A percentile compares a stretch with the other conserved stretches of the same genome.
These are phyloP conservation scores for Megathymus violae DNA, from an alignment of 1,140 invertebrate genomes.

Conservation along the genomic window DNA sequence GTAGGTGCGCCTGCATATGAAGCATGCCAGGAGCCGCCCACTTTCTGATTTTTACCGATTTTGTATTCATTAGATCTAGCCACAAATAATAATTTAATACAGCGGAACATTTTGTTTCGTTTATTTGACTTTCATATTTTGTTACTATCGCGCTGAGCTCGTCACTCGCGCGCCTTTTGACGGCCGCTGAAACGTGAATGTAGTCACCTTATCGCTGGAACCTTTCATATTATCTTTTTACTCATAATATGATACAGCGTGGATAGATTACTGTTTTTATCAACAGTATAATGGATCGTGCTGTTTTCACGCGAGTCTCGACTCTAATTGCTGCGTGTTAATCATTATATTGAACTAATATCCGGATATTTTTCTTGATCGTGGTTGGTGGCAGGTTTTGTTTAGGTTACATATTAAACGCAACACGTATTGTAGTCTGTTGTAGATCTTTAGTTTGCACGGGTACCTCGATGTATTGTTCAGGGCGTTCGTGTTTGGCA, in stretches of 20 bases:
- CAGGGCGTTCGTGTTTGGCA: background rate
- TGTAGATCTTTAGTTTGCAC: background rate
- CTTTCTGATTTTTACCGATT: constrained; percentile 38
- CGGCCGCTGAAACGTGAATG: constrained; percentile 8
- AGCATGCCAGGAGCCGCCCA: constrained; percentile 68
- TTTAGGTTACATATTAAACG: background rate
- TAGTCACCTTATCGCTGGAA: constrained; percentile 17
- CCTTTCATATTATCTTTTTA: constrained; percentile 5
- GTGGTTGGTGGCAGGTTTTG: background rate
- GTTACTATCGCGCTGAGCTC: background rate
- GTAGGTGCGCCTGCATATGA: constrained; percentile 59
- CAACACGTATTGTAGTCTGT: background rate
- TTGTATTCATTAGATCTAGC: constrained; percentile 4
- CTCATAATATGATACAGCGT: constrained; percentile 4
- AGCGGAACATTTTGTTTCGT: background rate
- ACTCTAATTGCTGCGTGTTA: background rate
- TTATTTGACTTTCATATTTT: background rate
- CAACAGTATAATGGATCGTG: constrained; percentile 16
- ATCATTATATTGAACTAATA: background rate
- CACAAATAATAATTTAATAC: constrained; percentile 16
- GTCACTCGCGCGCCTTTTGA: background rate
- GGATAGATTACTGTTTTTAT: constrained; percentile 23
- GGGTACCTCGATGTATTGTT: background rate
- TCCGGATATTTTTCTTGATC: background rate
- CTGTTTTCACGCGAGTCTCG: constrained; percentile 3